Evolutionary conservation across 2,113 vertebrate genomes (phyloP).

Genomic region (Ascaphus truei): DNA sequence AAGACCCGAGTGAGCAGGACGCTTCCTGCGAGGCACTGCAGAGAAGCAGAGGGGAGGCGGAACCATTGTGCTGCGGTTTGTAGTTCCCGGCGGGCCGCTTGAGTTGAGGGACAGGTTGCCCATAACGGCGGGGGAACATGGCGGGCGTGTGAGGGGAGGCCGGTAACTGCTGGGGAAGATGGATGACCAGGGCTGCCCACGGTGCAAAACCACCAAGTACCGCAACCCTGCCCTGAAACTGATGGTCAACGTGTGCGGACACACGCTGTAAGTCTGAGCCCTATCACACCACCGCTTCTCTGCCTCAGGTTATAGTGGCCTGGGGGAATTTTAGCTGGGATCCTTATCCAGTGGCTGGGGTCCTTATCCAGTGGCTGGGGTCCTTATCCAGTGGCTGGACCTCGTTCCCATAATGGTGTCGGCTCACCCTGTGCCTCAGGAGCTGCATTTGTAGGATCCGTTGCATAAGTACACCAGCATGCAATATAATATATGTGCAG

Average conservation of each 20-base stretch:
- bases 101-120: not conserved
- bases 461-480: no score
- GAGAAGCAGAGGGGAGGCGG: not conserved
- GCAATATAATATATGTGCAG: no score
- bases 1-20: no score
- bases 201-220: conserved; percentile 97
- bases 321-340: not conserved
- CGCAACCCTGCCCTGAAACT: conserved; percentile 91
- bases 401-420: no score
- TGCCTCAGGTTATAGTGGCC: no score
- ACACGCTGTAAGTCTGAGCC: conserved; percentile 86
- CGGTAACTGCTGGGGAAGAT: conserved; percentile 63
- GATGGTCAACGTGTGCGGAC: conserved; percentile 97
- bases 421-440: no score
- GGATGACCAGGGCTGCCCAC: conserved; percentile 90
- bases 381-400: no score
- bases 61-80: not conserved
- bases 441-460: no score
- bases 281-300: not conserved
- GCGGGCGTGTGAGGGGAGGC: fast-evolving
- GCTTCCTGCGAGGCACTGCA: no score
- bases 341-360: no score
- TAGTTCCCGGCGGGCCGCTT: not conserved
- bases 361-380: no score
- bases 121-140: not conserved